These are phyloP conservation scores for Dorcus hopei DNA, from an alignment of 2,888 invertebrate species.

Conservation along the genomic window DNA sequence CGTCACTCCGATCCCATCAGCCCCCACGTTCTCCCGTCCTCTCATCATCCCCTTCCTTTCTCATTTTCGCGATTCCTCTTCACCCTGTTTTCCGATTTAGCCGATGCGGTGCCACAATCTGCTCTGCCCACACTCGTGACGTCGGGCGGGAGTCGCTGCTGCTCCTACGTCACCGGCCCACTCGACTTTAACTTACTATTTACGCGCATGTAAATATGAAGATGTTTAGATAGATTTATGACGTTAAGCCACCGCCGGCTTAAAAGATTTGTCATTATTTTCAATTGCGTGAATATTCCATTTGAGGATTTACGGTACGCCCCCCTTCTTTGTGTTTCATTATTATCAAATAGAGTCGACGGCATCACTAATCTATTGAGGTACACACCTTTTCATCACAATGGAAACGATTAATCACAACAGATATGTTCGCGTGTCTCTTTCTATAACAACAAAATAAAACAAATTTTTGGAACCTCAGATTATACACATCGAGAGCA, in stretches of 20 bases:
- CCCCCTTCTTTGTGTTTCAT: no score
- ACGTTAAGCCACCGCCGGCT: constrained; percentile 1
- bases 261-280: neutral
- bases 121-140: constrained; percentile 30
- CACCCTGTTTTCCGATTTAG: neutral
- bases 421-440: no score
- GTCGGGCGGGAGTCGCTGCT: constrained; percentile 14
- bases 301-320: no score
- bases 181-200: constrained; percentile 5
- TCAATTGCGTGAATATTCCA: no score
- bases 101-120: constrained; percentile 29
- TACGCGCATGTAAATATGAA: constrained; percentile 1
- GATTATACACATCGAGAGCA: no score
- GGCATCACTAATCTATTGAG: no score
- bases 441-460: no score
- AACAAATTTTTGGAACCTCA: no score
- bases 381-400: no score
- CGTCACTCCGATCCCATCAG: neutral
- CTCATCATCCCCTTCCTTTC: neutral
- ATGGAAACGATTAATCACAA: no score
- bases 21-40: neutral
- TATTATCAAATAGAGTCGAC: no score
- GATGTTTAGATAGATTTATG: neutral
- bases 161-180: constrained; percentile 24
- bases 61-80: neutral